Evolutionary conservation across 1,140 invertebrate species (phyloP).

Genomic region (Drosophila micromelanica): DNA sequence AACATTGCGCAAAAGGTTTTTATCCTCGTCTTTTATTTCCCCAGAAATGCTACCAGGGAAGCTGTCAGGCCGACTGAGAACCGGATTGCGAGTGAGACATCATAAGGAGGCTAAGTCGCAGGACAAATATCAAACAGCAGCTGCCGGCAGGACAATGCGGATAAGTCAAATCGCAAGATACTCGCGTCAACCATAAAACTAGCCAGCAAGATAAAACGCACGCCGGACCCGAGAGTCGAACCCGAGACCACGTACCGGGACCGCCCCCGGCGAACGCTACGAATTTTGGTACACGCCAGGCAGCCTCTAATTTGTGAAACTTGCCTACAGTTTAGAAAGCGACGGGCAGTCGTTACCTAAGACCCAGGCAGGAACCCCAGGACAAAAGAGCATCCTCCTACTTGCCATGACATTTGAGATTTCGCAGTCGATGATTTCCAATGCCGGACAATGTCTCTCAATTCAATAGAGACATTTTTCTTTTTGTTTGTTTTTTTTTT

Average conservation of each 20-base stretch:
- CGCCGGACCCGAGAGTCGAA: slow-evolving; percentile 20
- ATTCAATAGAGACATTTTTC: slow-evolving; percentile 34
- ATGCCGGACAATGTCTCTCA: slow-evolving; percentile 57
- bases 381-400: slow-evolving; percentile 54
- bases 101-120: slow-evolving; percentile 35
- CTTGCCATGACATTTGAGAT: slow-evolving; percentile 73
- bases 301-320: slow-evolving; percentile 79
- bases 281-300: slow-evolving; percentile 30
- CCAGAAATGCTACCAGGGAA: slow-evolving; percentile 74
- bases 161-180: slow-evolving; percentile 61
- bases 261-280: slow-evolving; percentile 59
- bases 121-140: slow-evolving; percentile 53
- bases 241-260: slow-evolving; percentile 12
- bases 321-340: slow-evolving; percentile 75
- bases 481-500: slow-evolving; percentile 6
- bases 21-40: slow-evolving; percentile 19
- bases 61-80: slow-evolving; percentile 39
- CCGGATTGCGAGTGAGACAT: slow-evolving; percentile 58
- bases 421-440: slow-evolving; percentile 78
- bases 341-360: slow-evolving; percentile 14
- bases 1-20: slow-evolving; percentile 70
- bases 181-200: slow-evolving; percentile 74
- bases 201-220: slow-evolving; percentile 55
- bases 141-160: slow-evolving; percentile 66
- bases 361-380: slow-evolving; percentile 9